A percentile compares a stretch with the other conserved stretches of the same genome.
phyloP scores from a whole-genome alignment of 2,888 invertebrate species.

The Netelia melanura region DNA sequence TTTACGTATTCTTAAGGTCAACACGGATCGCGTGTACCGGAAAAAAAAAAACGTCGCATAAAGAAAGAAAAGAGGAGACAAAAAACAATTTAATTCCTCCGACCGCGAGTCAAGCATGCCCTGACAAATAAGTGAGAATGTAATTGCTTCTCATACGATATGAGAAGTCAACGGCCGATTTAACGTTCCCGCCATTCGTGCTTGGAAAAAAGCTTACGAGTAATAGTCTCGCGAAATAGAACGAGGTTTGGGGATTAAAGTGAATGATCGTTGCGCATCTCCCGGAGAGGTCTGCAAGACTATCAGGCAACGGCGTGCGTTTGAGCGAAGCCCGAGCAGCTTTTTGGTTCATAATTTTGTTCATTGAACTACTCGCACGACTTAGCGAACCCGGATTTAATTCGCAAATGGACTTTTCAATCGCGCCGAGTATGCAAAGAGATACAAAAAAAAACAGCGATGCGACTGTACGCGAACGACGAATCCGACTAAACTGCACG shows the following conservation, averaged over 20 bases:
- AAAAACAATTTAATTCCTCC: slow-evolving; percentile 35
- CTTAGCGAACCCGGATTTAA: slow-evolving; percentile 54
- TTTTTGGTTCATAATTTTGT: slow-evolving; percentile 45
- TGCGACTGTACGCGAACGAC: neutral
- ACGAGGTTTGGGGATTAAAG: slow-evolving; percentile 31
- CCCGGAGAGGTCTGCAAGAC: slow-evolving; percentile 16
- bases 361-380: slow-evolving; percentile 20
- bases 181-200: slow-evolving; percentile 56
- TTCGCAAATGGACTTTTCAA: slow-evolving; percentile 44
- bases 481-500: slow-evolving; percentile 25
- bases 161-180: slow-evolving; percentile 34
- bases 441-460: neutral
- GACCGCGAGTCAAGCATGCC: slow-evolving; percentile 67
- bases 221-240: slow-evolving; percentile 20
- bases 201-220: slow-evolving; percentile 53
- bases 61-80: no score
- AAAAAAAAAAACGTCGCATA: slow-evolving; percentile 35
- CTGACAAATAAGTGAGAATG: slow-evolving; percentile 78
- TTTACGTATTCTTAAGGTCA: slow-evolving; percentile 75
- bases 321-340: slow-evolving; percentile 35
- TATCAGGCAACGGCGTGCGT: slow-evolving; percentile 41
- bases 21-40: slow-evolving; percentile 57
- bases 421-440: slow-evolving; percentile 36
- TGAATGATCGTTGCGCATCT: slow-evolving; percentile 16
- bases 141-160: slow-evolving; percentile 69